Conservation (phyloP, 2,797 vertebrate genomes). For the Tragopan temminckii region DNA sequence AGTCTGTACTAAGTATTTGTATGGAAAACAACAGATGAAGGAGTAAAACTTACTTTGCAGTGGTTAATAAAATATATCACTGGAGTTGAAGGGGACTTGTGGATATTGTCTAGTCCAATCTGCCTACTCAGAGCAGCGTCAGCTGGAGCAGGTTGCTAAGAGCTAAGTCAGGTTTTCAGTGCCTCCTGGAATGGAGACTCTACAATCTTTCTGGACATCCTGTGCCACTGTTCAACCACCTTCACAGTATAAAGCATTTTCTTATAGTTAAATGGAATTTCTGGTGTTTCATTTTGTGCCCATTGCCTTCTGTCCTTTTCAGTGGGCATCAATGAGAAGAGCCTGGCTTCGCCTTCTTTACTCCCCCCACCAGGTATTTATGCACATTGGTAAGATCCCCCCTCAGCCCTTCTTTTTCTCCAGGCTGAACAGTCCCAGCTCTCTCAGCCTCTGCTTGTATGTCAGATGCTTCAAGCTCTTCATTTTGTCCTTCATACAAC, state of each 20-base stretch:
- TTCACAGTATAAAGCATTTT: background rate
- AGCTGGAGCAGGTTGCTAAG: background rate
- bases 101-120: background rate
- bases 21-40: background rate
- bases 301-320: background rate
- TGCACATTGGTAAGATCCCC: background rate
- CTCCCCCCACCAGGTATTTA: background rate
- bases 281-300: background rate
- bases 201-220: background rate
- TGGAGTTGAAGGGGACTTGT: background rate
- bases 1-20: background rate
- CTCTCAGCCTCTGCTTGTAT: background rate
- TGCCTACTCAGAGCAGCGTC: background rate
- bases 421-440: background rate
- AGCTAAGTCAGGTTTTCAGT: background rate
- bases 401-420: background rate
- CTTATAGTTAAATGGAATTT: background rate
- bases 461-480: background rate
- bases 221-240: background rate
- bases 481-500: background rate
- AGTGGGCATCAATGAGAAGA: background rate
- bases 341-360: background rate
- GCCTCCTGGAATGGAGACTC: background rate
- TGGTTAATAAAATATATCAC: rapidly evolving
- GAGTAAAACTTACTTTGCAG: background rate